Percentiles rank a stretch among this genome's conserved stretches.
phyloP scores from a whole-genome alignment of 2,797 vertebrate genomes.

The Danio jaintianensis region DNA sequence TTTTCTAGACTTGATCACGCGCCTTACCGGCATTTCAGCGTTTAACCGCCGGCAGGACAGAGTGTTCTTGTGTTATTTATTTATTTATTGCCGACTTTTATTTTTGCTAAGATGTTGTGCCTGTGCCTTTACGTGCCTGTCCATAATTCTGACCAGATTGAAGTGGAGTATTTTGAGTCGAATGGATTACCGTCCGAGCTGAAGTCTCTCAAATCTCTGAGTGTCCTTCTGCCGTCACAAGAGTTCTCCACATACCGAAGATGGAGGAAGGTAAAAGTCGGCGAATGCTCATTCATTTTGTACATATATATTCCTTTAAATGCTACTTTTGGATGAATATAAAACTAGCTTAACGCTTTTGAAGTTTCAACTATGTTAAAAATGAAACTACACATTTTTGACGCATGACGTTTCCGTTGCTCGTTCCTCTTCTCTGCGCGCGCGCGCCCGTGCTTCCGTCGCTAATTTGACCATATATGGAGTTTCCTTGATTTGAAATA shows the following conservation, averaged over 20 bases:
- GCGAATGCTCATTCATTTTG: neutral
- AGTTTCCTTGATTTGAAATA: neutral
- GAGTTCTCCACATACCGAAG: constrained; percentile 89
- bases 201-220: constrained; percentile 86
- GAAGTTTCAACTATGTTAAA: neutral
- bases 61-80: constrained; percentile 67
- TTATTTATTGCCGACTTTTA: constrained; percentile 71
- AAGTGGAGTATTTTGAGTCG: constrained; percentile 94
- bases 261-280: constrained; percentile 82
- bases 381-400: constrained; percentile 13
- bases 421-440: constrained; percentile 3
- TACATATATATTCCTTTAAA: too few relatives aligned
- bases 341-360: neutral
- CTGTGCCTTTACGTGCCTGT: constrained; percentile 89
- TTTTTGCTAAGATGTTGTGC: constrained; percentile 82
- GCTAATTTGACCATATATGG: too few relatives aligned
- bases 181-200: constrained; percentile 88
- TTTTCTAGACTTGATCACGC: constrained; percentile 59
- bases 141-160: constrained; percentile 80
- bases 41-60: neutral
- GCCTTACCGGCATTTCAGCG: constrained; percentile 68
- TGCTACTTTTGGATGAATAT: neutral
- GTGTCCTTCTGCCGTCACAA: constrained; percentile 89
- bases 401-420: constrained; percentile 29
- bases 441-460: constrained; percentile 5